These are phyloP conservation scores for Lophius piscatorius DNA, from an alignment of 2,113 vertebrate genomes.

Conservation along the genomic window DNA sequence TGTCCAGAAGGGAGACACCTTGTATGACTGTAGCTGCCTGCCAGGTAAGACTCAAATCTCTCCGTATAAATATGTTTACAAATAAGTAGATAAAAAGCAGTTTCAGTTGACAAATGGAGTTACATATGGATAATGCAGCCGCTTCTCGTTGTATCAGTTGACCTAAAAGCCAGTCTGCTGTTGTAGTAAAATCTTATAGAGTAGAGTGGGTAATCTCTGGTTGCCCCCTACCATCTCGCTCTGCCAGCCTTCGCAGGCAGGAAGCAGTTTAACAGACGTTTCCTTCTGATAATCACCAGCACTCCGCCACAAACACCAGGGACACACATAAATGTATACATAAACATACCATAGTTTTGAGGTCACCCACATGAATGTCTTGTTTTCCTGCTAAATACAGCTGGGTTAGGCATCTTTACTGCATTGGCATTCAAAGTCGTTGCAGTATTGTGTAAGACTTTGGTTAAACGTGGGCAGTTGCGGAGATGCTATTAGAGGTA, in stretches of 20 bases:
- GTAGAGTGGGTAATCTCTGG: constrained; percentile 16
- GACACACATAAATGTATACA: constrained; percentile 28
- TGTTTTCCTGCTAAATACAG: constrained; percentile 30
- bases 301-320: constrained; percentile 6
- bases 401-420: constrained; percentile 6
- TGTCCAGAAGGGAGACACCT: constrained; percentile 89
- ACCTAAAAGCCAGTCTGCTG: constrained; percentile 37
- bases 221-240: constrained; percentile 3
- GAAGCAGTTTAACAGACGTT: constrained; percentile 70
- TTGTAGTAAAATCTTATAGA: constrained; percentile 44
- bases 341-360: constrained; percentile 29
- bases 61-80: too few species aligned
- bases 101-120: constrained; percentile 2
- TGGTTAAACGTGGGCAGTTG: constrained; percentile 10
- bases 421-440: background rate
- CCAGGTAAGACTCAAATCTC: constrained; percentile 85
- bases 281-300: constrained; percentile 67
- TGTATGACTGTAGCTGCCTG: constrained; percentile 92
- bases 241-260: constrained; percentile 60
- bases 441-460: constrained; percentile 23
- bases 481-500: constrained; percentile 6
- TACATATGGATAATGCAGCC: background rate
- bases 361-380: constrained; percentile 27
- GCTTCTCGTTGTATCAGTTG: constrained; percentile 31
- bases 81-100: too few species aligned